These are phyloP conservation scores for Maccullochella peelii DNA, from an alignment of 2,113 vertebrate species.

Conservation along the genomic window DNA sequence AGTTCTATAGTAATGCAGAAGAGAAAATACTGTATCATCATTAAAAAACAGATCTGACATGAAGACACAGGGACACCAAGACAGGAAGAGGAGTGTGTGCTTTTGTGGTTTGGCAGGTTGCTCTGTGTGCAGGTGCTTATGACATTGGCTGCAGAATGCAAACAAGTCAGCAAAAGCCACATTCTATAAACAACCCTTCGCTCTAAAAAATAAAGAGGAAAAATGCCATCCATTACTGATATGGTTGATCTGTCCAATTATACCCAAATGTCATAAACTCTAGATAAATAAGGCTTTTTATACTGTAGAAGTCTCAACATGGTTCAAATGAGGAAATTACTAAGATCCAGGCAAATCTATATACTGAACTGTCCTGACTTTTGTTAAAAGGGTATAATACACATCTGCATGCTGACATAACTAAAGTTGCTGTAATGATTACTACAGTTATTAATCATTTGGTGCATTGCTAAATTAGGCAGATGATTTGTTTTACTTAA, in stretches of 20 bases:
- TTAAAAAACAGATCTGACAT: not conserved
- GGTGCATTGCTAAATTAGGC: not conserved
- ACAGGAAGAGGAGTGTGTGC: slow-evolving; percentile 9
- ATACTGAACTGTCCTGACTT: not conserved
- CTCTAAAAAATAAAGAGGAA: not conserved
- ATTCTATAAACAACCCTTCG: not conserved
- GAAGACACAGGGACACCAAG: not conserved
- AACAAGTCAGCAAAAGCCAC: slow-evolving; percentile 14
- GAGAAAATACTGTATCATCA: not conserved
- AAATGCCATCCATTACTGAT: not conserved
- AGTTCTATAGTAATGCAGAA: not conserved
- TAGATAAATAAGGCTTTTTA: not conserved
- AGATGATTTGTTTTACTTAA: not conserved
- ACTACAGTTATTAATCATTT: not conserved
- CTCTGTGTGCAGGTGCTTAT: slow-evolving; percentile 6
- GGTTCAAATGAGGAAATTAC: not conserved
- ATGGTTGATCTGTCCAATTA: not conserved
- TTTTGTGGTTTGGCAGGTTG: not conserved
- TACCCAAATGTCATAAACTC: not conserved
- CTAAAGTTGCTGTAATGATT: not conserved
- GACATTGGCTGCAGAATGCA: not conserved
- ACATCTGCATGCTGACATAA: not conserved
- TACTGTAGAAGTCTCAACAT: not conserved
- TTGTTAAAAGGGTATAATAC: not conserved
- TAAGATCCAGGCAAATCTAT: not conserved